Evolutionary conservation across 2,113 vertebrate species (phyloP), one percentile per base, ranked within the genome.

Genomic region (Gasterosteus nipponicus): DNA sequence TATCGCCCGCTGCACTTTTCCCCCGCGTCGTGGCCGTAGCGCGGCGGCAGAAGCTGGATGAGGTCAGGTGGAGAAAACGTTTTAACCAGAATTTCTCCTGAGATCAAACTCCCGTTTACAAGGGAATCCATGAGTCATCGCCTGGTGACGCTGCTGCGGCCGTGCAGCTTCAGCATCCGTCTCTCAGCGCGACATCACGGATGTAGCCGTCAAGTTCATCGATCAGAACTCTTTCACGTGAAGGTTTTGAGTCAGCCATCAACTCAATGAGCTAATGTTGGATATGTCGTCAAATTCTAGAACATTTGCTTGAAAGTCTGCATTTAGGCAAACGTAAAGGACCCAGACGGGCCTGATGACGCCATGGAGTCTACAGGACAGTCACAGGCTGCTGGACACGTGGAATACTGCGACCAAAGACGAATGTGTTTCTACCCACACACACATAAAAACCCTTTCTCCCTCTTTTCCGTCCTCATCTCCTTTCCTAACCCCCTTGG

Each of bases 361-460:
- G 7, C 56, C 15, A 61, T 10, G 38, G 38, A 73, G 61, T 78
- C 72, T 57, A 63, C 54, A 60, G 83, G 67, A 58, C 0, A 3
- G 33, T n/a, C 46, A 9, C 44, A 3, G n/a, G 41, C 62, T 73
- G 63, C 33, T 69, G 58, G 33, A 58, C 66, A 76, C 62, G 71
- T 69, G 39, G 18, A 42, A n/a, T 39, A 5, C 41, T 44, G 31
- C 38, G 26, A 51, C 82, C 63, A 80, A 42, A 73, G 68, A 38
- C 33, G 1, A 3, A 38, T 39, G 63, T 69, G 44, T 77, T 53
- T 57, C 35, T 58, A 33, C 5, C 33, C 5, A 5, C 3, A 4
- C 3, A 33, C 33, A 33, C 33, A 3, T 33, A 33, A 33, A 33
- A 33, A 33, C 33, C 33, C 5, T 33, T 33, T 33, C 33, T 33